phyloP scores from a whole-genome alignment of 2,888 invertebrate species.

The Leistus spinibarbis region DNA sequence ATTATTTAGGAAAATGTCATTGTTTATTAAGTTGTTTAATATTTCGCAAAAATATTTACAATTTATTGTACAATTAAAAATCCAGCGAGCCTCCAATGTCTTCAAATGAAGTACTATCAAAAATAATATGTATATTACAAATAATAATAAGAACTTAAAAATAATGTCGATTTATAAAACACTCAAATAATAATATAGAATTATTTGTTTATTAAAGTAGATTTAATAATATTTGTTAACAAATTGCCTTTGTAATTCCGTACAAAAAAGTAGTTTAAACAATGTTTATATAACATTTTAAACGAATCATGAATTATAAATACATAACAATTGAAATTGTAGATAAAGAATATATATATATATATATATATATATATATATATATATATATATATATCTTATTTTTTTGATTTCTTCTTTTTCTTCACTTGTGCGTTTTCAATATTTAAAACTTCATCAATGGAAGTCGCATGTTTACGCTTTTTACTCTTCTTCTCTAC shows the following conservation, averaged over 20 bases:
- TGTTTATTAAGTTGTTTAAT: neutral
- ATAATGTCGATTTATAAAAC: neutral
- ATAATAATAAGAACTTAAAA: neutral
- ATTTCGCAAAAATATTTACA: neutral
- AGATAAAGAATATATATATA: neutral
- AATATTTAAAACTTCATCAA: neutral
- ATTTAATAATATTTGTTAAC: neutral
- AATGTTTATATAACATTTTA: neutral
- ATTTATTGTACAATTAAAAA: neutral
- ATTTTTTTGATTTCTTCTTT: constrained; percentile 2
- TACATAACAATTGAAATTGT: neutral
- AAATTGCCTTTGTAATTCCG: too few relatives aligned
- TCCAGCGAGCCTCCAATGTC: too few relatives aligned
- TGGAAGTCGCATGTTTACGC: neutral
- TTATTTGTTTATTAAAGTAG: too few relatives aligned
- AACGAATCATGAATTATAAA: neutral
- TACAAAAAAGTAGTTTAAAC: too few relatives aligned
- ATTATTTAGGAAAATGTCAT: neutral
- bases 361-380: neutral
- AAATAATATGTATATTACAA: neutral
- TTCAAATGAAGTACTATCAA: neutral
- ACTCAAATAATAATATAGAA: neutral
- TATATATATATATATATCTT: neutral
- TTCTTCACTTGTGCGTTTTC: constrained; percentile 15
- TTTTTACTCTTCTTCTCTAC: neutral